Evolutionary conservation across 2,113 vertebrate species (phyloP).

Genomic region (Brevimyrus niger): DNA sequence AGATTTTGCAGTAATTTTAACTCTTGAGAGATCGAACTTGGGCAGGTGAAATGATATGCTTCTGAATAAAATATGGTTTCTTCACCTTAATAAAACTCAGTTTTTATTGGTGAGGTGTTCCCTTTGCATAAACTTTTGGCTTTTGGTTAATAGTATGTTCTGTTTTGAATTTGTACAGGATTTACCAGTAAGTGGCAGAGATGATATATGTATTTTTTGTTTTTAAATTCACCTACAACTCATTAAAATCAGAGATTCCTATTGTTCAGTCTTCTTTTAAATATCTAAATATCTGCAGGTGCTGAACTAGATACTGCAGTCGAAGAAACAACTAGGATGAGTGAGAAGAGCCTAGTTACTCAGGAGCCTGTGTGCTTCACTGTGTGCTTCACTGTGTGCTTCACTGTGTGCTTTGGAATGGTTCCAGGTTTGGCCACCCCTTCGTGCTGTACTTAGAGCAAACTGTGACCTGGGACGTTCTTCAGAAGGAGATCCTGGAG

Average conservation of each 20-base stretch:
- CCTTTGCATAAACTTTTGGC: background rate
- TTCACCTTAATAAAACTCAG: conserved; percentile 3
- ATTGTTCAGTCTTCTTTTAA: background rate
- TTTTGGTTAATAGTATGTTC: background rate
- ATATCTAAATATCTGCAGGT: background rate
- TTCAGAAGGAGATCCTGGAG: conserved; percentile 95
- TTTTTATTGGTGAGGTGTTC: background rate
- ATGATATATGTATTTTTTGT: background rate
- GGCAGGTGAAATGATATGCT: background rate
- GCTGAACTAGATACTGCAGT: background rate
- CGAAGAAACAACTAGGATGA: background rate
- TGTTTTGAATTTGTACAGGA: background rate
- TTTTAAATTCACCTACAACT: background rate
- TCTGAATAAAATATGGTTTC: background rate
- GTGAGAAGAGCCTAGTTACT: background rate
- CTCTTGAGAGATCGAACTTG: background rate
- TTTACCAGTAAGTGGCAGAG: background rate
- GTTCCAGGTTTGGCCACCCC: conserved; percentile 82
- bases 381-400: background rate
- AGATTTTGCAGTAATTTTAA: background rate
- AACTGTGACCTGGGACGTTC: conserved; percentile 85
- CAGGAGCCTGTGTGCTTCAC: background rate
- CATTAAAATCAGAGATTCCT: background rate
- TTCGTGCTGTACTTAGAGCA: conserved; percentile 93
- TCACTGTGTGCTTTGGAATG: background rate